A percentile compares a stretch with the other conserved stretches of the same genome.
phyloP scores from a whole-genome alignment of 37 sponge, comb jelly and placozoan genomes.

The Theonella swinhoei region DNA sequence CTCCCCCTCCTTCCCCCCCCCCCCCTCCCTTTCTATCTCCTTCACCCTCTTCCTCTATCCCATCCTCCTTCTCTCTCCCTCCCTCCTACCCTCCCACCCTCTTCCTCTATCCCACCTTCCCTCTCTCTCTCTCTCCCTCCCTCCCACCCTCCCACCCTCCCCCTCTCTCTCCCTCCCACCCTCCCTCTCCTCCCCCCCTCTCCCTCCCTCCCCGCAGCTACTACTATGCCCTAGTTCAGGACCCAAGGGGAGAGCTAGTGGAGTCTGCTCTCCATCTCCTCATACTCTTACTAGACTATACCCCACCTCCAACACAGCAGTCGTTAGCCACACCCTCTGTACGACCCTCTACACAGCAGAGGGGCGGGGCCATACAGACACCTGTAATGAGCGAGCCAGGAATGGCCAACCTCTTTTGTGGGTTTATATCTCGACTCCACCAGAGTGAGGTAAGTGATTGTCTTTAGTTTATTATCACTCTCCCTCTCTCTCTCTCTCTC shows the following conservation, averaged over 20 bases:
- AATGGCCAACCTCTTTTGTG: constrained; percentile 81
- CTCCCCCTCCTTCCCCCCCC: neutral
- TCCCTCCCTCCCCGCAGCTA: constrained; percentile 53
- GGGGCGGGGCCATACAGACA: neutral
- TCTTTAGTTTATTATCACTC: neutral
- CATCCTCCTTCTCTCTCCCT: neutral
- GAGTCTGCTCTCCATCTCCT: constrained; percentile 82
- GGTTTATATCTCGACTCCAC: constrained; percentile 87
- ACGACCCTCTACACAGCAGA: neutral
- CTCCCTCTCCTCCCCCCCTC: constrained; percentile 10
- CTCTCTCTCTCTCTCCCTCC: constrained; percentile 11
- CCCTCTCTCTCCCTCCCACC: too few relatives aligned
- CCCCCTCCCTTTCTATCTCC: neutral
- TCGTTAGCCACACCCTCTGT: constrained; percentile 6
- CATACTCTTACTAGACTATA: constrained; percentile 77
- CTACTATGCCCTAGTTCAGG: constrained; percentile 83
- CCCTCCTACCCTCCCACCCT: neutral
- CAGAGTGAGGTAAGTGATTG: constrained; percentile 74
- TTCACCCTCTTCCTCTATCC: too few relatives aligned
- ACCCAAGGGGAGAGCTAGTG: constrained; percentile 82
- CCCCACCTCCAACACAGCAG: constrained; percentile 31
- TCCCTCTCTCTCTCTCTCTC: neutral
- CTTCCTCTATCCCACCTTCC: too few relatives aligned
- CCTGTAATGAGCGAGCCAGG: constrained; percentile 28
- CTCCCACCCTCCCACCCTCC: constrained; percentile 17